Base-by-base conservation (phyloP, 2,113 vertebrate species). In the Sisor rabdophorus region DNA sequence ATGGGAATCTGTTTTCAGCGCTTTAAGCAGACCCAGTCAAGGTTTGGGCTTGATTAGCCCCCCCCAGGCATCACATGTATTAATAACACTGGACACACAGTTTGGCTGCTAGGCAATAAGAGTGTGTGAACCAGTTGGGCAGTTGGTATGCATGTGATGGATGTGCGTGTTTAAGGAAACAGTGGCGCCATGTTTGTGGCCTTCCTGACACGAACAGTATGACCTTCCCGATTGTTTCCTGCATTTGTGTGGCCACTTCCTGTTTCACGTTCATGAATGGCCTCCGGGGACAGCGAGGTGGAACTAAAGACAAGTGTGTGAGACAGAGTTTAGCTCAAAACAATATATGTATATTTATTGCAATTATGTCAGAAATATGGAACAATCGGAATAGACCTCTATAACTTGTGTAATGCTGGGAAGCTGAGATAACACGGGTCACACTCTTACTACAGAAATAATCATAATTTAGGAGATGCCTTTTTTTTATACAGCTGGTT, bases 161-260 rank as follows among this genome's bases (percentile, higher is more conserved):
- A 76, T 61, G 76, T 71, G 64, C 30, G 60, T 47, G 54, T 22
- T 76, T 82, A 22, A 87, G 88, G 84, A 86, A 88, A 73, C 80
- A 6, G 40, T 71, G 72, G 11, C 80, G 28, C 80, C 75, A 50
- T 81, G 77, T 30, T 28, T 86, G 80, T 44, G 64, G 48, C 85
- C 83, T 87, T 88, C 89, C 82, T 81, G 50, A 76, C 90, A 85
- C 86, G 87, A 88, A 86, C 63, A 79, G 84, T 84, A 85, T 81
- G 55, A 55, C 85, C 90, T 92, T 93, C 90, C 92, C 91, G 86
- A 92, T 94, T 91, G 87, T 90, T 93, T 93, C 92, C 92, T 88
- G 84, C 85, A 79, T 90, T 93, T 94, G 91, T 94, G 80, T 78
- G 77, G 69, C 75, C 65, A 82, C 86, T 92, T 93, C 89, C 91